Base-by-base conservation (phyloP, 2,888 invertebrate genomes). In the Hartigia nigra region DNA sequence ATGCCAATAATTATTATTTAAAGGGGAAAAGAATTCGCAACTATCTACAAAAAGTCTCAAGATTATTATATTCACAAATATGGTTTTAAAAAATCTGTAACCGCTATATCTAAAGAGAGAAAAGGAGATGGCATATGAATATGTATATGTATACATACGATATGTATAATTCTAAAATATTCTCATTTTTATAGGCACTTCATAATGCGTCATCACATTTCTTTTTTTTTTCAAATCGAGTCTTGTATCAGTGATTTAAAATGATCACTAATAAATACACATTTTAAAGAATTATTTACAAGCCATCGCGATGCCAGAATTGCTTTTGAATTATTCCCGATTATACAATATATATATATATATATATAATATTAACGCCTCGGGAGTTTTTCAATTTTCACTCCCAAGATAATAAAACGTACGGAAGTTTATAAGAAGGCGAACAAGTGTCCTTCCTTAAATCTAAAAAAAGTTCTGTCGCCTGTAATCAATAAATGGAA, bases 111-210 rank as follows among this genome's bases (percentile, higher is more conserved):
- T 72, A 55, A 5, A 23, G 55, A 23, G 55, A 5, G 39, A 39
- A 2, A 39, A 14, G 14, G 5, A 39, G 39, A 55, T 79, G 78
- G 76, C 31, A 74, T 76, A 74, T 36, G 77, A 75, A 80, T 80
- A 77, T 32, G 76, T 31, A 77, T 36, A 34, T 31, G 76, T 36
- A 34, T 34, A 34, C 80, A 81, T 35, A 76, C 74, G 82, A 84
- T 84, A 84, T 84, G 82, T 81, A 82, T 82, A 80, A 77, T 83
- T 81, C 77, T 74, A 81, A 77, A 75, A 83, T 72, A 31, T 31
- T 34, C 31, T 23, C 55, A 55, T 55, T 31, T 31, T 12, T 72
- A 14, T 81, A 81, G 82, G 81, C 84, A 84, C 82, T 83, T 83
- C 75, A 55, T 72, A 34, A 72, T 72, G 72, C 23, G 34, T 31